Evolutionary conservation across 1,140 invertebrate genomes (phyloP), one percentile per base, ranked within the genome.

Genomic region (Drosophila suzukii): DNA sequence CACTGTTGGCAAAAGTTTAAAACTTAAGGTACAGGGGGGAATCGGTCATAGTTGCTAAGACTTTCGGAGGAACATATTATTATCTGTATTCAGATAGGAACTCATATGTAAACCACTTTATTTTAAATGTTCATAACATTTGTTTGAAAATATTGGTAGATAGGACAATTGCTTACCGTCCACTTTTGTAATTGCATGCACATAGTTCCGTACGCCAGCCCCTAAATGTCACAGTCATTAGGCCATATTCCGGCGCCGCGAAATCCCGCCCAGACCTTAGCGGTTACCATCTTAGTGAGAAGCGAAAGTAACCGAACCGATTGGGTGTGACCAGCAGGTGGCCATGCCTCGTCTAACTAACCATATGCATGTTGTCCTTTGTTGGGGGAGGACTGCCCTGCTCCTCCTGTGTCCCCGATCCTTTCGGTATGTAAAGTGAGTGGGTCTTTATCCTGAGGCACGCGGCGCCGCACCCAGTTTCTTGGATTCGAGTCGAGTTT

Each of bases 251-350:
- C 20, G 59, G 20, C 38, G 47, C 46, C 44, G 38, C 50, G 36
- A 12, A 50, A 68, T 82, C 30, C 75, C 73, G 53, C 27, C 66
- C 56, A 46, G 41, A 51, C 43, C 49, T 38, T 44, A 46, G 44
- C 59, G 55, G 44, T 50, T 65, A 51, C 60, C 53, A 46, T 47
- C 27, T 38, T 34, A 43, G 51, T 44, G 59, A n/a, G 38, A 20
- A 17, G 20, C 20, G 11, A 39, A 57, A 50, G 66, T 47, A 71
- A 57, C 50, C 50, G 34, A 71, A 39, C 53, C 53, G 71, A 71
- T 71, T 84, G 79, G 83, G 83, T 80, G 83, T 73, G 83, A 78
- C 83, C 83, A 79, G 67, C 79, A 81, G 78, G 81, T 70, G 61
- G 67, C 61, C 57, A 67, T 55, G 34, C 59, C 46, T 61, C 38